Conservation (phyloP, 2,113 vertebrate species). For the Corythornis vintsioides region DNA sequence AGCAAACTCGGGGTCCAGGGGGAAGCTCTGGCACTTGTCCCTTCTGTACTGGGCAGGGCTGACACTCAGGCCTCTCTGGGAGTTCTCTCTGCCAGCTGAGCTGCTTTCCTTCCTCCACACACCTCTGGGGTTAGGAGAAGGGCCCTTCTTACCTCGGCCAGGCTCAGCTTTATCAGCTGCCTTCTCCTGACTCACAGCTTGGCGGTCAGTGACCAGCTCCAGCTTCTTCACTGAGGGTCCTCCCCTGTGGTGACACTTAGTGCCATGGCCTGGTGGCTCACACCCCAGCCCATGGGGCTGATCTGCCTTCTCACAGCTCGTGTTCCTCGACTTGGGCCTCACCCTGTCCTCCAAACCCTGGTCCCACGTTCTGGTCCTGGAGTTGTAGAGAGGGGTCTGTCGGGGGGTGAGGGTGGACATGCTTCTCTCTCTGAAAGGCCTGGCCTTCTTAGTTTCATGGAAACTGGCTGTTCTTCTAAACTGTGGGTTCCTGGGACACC, state of each 20-base stretch:
- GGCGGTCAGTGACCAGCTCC: slow-evolving; percentile 53
- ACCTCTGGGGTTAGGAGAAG: slow-evolving; percentile 85
- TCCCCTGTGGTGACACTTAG: slow-evolving; percentile 40
- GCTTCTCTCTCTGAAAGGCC: slow-evolving; percentile 91
- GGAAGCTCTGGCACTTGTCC: slow-evolving; percentile 87
- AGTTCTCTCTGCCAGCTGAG: slow-evolving; percentile 60
- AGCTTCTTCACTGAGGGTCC: slow-evolving; percentile 52
- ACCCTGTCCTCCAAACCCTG: slow-evolving; percentile 72
- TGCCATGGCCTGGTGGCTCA: not conserved
- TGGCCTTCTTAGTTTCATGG: slow-evolving; percentile 83
- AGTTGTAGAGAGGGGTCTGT: slow-evolving; percentile 79
- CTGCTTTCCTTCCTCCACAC: slow-evolving; percentile 80
- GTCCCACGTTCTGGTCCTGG: slow-evolving; percentile 79
- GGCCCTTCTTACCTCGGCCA: slow-evolving; percentile 82
- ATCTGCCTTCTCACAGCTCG: slow-evolving; percentile 54
- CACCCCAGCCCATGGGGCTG: not conserved
- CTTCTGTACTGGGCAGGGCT: slow-evolving; percentile 81
- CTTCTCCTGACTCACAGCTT: slow-evolving; percentile 1
- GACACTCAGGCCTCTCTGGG: slow-evolving; percentile 78
- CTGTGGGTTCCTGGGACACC: slow-evolving; percentile 76
- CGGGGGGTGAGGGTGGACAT: slow-evolving; percentile 82
- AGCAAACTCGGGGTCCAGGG: slow-evolving; percentile 80
- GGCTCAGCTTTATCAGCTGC: slow-evolving; percentile 79
- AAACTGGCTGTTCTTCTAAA: slow-evolving; percentile 93
- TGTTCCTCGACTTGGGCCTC: slow-evolving; percentile 56